These are phyloP conservation scores for Netelia fuscicornis DNA, from an alignment of 2,888 invertebrate genomes.

Conservation along the genomic window DNA sequence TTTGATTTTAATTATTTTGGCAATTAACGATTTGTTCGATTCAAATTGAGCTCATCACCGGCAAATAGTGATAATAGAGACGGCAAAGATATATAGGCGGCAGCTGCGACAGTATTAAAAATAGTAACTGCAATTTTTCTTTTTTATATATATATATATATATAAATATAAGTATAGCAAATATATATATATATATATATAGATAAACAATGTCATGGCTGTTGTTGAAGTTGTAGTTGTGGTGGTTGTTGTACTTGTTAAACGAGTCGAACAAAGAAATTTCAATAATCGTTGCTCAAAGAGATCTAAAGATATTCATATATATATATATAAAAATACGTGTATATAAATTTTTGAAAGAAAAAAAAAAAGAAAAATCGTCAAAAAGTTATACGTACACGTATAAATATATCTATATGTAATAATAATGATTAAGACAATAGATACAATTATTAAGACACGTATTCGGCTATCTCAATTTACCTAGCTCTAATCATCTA, in stretches of 20 bases:
- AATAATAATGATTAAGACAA: constrained; percentile 58
- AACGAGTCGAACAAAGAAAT: constrained; percentile 53
- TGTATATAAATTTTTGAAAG: not conserved
- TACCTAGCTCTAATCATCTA: constrained; percentile 64
- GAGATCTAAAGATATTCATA: constrained; percentile 57
- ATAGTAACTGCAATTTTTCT: constrained; percentile 40
- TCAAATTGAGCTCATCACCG: constrained; percentile 8
- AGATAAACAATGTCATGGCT: constrained; percentile 40
- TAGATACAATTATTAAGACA: constrained; percentile 52
- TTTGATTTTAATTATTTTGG: not conserved
- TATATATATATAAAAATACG: not conserved
- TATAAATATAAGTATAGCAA: not conserved
- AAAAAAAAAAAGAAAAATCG: not conserved
- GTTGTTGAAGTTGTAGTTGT: constrained; percentile 59
- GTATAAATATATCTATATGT: constrained; percentile 26
- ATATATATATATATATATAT: constrained; percentile 25
- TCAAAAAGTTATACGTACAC: not conserved
- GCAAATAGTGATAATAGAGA: constrained; percentile 58
- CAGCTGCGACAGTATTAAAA: constrained; percentile 73
- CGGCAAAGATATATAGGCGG: constrained; percentile 70
- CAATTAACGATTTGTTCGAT: constrained; percentile 13
- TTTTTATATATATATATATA: constrained; percentile 18
- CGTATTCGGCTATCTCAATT: constrained; percentile 47
- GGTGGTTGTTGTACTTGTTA: constrained; percentile 62
- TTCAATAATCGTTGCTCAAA: constrained; percentile 45